Percentiles rank a stretch among this genome's conserved stretches.
These are phyloP conservation scores for Mesaphorura yosii DNA, from an alignment of 1,140 invertebrate genomes.

Conservation along the genomic window DNA sequence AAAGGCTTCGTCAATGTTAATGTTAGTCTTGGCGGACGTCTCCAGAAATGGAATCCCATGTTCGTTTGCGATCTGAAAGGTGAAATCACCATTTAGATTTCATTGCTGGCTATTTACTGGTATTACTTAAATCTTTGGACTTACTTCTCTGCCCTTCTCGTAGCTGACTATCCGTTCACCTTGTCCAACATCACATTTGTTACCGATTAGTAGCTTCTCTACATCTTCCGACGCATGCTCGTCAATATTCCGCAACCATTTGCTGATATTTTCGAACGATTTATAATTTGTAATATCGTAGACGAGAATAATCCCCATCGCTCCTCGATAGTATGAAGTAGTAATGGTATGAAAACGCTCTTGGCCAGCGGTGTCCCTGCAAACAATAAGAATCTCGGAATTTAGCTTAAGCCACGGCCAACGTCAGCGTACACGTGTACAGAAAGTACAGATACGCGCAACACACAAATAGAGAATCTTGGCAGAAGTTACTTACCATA, in stretches of 20 bases:
- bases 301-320: slow-evolving; percentile 97
- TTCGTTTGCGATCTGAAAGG: slow-evolving; percentile 81
- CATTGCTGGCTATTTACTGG: neutral
- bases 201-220: slow-evolving; percentile 98
- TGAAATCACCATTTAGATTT: neutral
- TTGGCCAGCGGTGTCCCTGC: slow-evolving; percentile 86
- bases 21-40: slow-evolving; percentile 95
- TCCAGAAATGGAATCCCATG: slow-evolving; percentile 97
- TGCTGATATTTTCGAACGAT: slow-evolving; percentile 93
- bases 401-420: neutral
- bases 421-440: no score
- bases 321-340: slow-evolving; percentile 91
- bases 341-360: slow-evolving; percentile 94
- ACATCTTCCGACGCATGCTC: slow-evolving; percentile 99
- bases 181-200: slow-evolving; percentile 99
- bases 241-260: slow-evolving; percentile 96
- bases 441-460: neutral
- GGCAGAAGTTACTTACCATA: slow-evolving; percentile 59
- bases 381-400: slow-evolving; percentile 20
- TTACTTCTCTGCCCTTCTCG: slow-evolving; percentile 75
- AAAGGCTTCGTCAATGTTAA: slow-evolving; percentile 96
- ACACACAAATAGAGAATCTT: neutral
- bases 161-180: slow-evolving; percentile 86
- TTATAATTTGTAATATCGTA: slow-evolving; percentile 97
- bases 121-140: slow-evolving; percentile 28